These are phyloP conservation scores for Trisateles emortualis DNA, from an alignment of 2,888 invertebrate species.

Conservation along the genomic window DNA sequence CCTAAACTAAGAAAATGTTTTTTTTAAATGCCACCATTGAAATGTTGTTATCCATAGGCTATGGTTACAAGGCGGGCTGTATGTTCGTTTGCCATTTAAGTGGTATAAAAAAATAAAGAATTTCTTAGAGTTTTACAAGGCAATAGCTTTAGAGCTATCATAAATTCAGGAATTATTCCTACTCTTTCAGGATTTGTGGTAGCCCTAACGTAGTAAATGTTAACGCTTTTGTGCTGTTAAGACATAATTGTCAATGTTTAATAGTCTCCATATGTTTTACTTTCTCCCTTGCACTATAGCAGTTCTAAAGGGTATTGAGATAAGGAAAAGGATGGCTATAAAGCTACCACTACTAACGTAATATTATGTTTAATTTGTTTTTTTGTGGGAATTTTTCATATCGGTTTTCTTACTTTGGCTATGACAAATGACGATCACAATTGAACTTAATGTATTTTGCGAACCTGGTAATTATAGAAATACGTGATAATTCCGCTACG, in stretches of 20 bases:
- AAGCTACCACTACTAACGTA: not conserved
- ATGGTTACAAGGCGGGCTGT: too few species aligned
- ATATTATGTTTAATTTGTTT: not conserved
- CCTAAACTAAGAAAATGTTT: too few species aligned
- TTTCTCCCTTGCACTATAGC: constrained; percentile 51
- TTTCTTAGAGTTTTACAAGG: too few species aligned
- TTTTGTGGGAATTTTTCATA: not conserved
- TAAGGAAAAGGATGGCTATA: constrained; percentile 17
- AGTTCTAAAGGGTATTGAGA: constrained; percentile 35
- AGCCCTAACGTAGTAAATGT: constrained; percentile 48
- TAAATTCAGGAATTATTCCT: not conserved
- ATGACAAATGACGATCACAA: too few species aligned
- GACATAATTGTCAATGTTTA: constrained; percentile 61
- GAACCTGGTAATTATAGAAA: too few species aligned
- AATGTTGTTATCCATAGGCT: too few species aligned
- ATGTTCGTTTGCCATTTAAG: too few species aligned
- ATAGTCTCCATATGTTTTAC: constrained; percentile 67
- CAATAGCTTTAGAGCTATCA: not conserved
- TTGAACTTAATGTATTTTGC: too few species aligned
- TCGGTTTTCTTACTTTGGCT: too few species aligned
- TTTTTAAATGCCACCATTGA: too few species aligned
- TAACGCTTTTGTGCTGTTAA: constrained; percentile 65
- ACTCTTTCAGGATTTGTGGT: constrained; percentile 13
- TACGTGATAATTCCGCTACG: too few species aligned
- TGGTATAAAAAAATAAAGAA: too few species aligned